phyloP scores from a whole-genome alignment of 2,797 vertebrate species.

The Hozukius guyotensis region DNA sequence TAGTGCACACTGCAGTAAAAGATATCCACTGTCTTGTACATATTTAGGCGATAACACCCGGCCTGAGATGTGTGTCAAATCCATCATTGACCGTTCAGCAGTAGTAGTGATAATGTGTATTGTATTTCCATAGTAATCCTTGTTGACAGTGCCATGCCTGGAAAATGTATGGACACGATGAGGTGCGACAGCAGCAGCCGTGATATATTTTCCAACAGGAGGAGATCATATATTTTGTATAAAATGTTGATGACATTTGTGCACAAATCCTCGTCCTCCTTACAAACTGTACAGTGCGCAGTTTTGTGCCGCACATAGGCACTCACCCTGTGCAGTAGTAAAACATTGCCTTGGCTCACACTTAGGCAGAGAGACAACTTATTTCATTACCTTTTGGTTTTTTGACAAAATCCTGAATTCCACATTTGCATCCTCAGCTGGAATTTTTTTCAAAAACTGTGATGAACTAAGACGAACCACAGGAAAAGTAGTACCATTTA shows the following conservation, averaged over 20 bases:
- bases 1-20: not conserved
- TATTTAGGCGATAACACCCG: not conserved
- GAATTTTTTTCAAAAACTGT: not conserved
- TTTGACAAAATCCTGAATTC: not conserved
- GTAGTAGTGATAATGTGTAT: not conserved
- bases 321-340: not conserved
- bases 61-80: not conserved
- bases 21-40: not conserved
- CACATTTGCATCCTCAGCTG: not conserved
- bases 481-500: not conserved
- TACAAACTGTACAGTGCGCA: not conserved
- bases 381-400: not conserved
- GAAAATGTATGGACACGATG: slow-evolving; percentile 5
- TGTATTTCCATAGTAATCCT: slow-evolving; percentile 5
- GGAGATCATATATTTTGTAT: not conserved
- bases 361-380: not conserved
- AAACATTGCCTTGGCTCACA: not conserved
- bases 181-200: slow-evolving; percentile 3
- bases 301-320: not conserved
- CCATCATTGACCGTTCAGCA: not conserved
- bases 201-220: not conserved
- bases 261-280: not conserved
- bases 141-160: slow-evolving; percentile 14
- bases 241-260: not conserved
- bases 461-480: not conserved